These are phyloP conservation scores for Parthenolecanium corni DNA, from an alignment of 2,888 invertebrate species.

Conservation along the genomic window DNA sequence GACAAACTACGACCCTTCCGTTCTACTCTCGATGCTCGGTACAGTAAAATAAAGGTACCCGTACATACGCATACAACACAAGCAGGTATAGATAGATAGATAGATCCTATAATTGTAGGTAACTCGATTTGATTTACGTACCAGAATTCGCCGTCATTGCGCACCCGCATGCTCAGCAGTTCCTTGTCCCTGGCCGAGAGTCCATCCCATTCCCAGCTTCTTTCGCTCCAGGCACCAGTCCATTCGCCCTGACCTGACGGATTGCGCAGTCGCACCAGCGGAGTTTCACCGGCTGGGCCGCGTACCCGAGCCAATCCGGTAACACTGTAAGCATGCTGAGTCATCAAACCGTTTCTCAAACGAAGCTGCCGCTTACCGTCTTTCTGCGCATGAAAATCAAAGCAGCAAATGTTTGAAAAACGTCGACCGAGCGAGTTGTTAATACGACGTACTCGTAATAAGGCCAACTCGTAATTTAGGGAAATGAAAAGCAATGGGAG, in stretches of 20 bases:
- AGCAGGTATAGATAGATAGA: too few species aligned
- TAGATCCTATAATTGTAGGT: too few species aligned
- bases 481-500: too few species aligned
- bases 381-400: constrained; percentile 38
- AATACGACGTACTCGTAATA: too few species aligned
- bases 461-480: too few species aligned
- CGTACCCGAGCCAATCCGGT: constrained; percentile 58
- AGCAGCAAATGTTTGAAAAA: too few species aligned
- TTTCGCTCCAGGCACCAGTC: constrained; percentile 60
- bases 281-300: constrained; percentile 47
- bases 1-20: too few species aligned
- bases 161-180: constrained; percentile 48
- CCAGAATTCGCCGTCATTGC: constrained; percentile 61
- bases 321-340: constrained; percentile 57
- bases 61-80: too few species aligned
- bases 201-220: constrained; percentile 57
- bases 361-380: constrained; percentile 47
- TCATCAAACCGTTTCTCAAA: constrained; percentile 51
- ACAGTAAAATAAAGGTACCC: too few species aligned
- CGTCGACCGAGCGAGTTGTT: too few species aligned
- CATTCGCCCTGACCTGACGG: constrained; percentile 56
- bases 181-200: constrained; percentile 52
- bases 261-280: constrained; percentile 52
- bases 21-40: too few species aligned
- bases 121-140: too few species aligned